Evolutionary conservation across 2,113 vertebrate genomes (phyloP).

Genomic region (Lepisosteus osseus): DNA sequence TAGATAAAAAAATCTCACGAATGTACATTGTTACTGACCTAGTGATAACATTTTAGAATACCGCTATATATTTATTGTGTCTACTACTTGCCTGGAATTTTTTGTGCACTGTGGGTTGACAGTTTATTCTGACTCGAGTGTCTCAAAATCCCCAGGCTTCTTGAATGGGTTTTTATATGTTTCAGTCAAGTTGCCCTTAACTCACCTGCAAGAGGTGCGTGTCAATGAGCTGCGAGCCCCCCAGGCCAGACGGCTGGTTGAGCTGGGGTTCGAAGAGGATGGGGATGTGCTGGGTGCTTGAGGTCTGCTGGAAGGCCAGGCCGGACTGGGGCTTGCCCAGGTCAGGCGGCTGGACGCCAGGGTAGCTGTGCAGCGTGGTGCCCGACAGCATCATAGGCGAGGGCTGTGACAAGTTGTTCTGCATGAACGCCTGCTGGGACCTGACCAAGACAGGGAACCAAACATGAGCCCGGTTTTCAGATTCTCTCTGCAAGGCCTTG

Average conservation of each 20-base stretch:
- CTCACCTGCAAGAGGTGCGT: slow-evolving; percentile 91
- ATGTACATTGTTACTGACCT: too few species aligned
- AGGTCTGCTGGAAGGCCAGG: slow-evolving; percentile 93
- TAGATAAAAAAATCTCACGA: too few species aligned
- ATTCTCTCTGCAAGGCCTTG: too few species aligned
- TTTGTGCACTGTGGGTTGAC: too few species aligned
- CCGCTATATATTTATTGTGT: too few species aligned
- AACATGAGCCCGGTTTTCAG: too few species aligned
- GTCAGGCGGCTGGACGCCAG: slow-evolving; percentile 87
- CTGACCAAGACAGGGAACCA: slow-evolving; percentile 47
- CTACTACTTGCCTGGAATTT: too few species aligned
- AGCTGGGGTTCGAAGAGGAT: slow-evolving; percentile 94
- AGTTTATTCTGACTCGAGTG: too few species aligned
- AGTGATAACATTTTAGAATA: too few species aligned
- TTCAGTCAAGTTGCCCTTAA: background rate
- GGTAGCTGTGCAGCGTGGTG: slow-evolving; percentile 88
- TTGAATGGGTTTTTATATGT: too few species aligned
- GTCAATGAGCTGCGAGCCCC: slow-evolving; percentile 91
- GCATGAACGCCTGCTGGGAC: slow-evolving; percentile 96
- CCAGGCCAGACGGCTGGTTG: slow-evolving; percentile 88
- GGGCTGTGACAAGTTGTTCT: slow-evolving; percentile 89
- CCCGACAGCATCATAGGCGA: slow-evolving; percentile 91
- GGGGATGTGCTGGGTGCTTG: slow-evolving; percentile 91
- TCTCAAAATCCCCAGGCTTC: too few species aligned
- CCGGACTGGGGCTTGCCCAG: slow-evolving; percentile 90